A percentile compares a stretch with the other conserved stretches of the same genome.
phyloP scores from a whole-genome alignment of 2,888 invertebrate species.

The Andrena flavipes region DNA sequence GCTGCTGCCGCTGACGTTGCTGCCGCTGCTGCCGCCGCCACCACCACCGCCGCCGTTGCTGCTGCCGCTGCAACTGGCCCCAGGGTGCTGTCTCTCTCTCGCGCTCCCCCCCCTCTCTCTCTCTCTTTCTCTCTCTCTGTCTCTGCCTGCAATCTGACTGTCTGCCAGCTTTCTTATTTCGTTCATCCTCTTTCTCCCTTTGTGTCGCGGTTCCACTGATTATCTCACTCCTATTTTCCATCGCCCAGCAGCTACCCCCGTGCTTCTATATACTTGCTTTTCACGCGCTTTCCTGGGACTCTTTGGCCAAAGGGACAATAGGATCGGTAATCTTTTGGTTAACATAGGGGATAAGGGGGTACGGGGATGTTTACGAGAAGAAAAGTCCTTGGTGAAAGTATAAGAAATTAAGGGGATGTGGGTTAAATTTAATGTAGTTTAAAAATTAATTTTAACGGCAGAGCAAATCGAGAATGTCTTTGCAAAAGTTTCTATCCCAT shows the following conservation, averaged over 20 bases:
- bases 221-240: constrained; percentile 43
- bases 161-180: constrained; percentile 71
- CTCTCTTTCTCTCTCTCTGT: constrained; percentile 24
- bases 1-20: constrained; percentile 64
- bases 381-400: background rate
- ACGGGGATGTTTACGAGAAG: background rate
- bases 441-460: no score
- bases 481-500: no score
- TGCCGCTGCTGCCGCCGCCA: constrained; percentile 37
- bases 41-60: constrained; percentile 49
- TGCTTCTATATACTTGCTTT: constrained; percentile 6
- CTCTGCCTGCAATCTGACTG: constrained; percentile 71
- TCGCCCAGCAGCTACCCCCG: constrained; percentile 1
- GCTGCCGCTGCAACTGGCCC: constrained; percentile 54
- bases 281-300: background rate
- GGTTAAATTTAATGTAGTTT: no score
- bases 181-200: constrained; percentile 57
- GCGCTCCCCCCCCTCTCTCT: no score
- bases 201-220: constrained; percentile 39
- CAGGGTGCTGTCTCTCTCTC: no score
- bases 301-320: background rate
- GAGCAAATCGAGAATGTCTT: no score
- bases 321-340: background rate
- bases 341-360: background rate
- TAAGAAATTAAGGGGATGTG: no score